Conservation (phyloP, 2,888 invertebrate genomes). For the Caenorhabditis macrosperma region DNA sequence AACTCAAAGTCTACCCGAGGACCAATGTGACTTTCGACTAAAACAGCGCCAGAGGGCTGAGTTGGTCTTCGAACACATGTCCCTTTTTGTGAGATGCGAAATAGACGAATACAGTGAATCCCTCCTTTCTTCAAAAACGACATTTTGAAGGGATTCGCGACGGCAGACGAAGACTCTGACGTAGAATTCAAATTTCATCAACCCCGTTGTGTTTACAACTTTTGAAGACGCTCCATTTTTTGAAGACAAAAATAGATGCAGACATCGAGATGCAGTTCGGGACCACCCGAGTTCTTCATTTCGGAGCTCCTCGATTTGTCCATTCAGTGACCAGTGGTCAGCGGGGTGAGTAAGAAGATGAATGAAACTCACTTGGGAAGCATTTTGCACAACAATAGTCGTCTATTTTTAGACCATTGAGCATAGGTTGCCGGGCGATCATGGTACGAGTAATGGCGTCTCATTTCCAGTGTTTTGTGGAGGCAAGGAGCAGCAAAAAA, state of each 20-base stretch:
- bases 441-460: conserved; percentile 59
- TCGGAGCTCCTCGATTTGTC: conserved; percentile 8
- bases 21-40: conserved; percentile 14
- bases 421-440: conserved; percentile 59
- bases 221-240: not conserved
- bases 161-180: not conserved
- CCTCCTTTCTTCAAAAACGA: not conserved
- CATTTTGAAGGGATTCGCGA: conserved; percentile 14
- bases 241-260: conserved; percentile 4
- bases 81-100: too few relatives aligned
- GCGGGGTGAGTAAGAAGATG: not conserved
- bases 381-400: conserved; percentile 63
- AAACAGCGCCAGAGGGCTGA: conserved; percentile 36
- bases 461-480: conserved; percentile 16
- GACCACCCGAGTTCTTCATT: conserved; percentile 3
- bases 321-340: conserved; percentile 30
- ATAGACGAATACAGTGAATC: conserved; percentile 2
- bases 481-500: conserved; percentile 19
- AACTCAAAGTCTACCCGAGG: too few relatives aligned
- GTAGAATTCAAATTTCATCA: conserved; percentile 31
- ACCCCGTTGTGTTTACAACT: conserved; percentile 21
- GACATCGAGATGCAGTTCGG: not conserved
- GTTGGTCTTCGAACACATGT: conserved; percentile 44
- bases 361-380: conserved; percentile 60
- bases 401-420: conserved; percentile 61